Conservation (phyloP, 2,888 invertebrate species). For the Stictocephala bisonia region DNA sequence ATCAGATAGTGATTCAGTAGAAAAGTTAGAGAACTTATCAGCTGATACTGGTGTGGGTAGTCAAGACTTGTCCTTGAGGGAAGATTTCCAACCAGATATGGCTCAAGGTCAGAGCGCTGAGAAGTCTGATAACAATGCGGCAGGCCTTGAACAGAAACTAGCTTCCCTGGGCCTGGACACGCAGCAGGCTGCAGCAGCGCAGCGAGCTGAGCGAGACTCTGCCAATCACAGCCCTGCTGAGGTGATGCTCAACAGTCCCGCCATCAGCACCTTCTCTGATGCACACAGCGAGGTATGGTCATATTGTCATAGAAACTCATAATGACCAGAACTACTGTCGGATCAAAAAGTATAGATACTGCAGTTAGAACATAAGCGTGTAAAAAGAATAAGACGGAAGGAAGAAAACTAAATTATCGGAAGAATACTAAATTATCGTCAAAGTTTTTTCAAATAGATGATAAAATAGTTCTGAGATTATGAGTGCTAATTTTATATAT, state of each 20-base stretch:
- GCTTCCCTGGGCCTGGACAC: slow-evolving; percentile 55
- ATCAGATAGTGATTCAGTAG: slow-evolving; percentile 15
- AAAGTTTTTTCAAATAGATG: too few relatives aligned
- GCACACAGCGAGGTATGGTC: slow-evolving; percentile 73
- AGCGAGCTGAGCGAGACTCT: slow-evolving; percentile 70
- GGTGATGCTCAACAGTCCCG: slow-evolving; percentile 75
- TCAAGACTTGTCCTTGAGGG: slow-evolving; percentile 9
- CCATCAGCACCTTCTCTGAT: slow-evolving; percentile 76
- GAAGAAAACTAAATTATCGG: too few relatives aligned
- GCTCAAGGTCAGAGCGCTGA: slow-evolving; percentile 28
- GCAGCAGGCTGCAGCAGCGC: slow-evolving; percentile 4
- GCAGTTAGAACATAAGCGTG: too few relatives aligned
- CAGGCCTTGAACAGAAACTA: slow-evolving; percentile 53
- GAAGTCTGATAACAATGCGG: background rate
- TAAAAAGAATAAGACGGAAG: too few relatives aligned
- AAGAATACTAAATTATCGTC: too few relatives aligned
- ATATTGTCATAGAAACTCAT: background rate
- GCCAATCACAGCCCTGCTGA: slow-evolving; percentile 80
- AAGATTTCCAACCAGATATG: background rate
- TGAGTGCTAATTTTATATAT: too few relatives aligned
- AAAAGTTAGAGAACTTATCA: background rate
- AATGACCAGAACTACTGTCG: too few relatives aligned
- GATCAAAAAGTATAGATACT: too few relatives aligned
- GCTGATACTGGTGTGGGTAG: slow-evolving; percentile 24
- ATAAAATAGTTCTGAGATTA: too few relatives aligned